These are phyloP conservation scores for Atlantisia rogersi DNA, from an alignment of 2,113 vertebrate genomes.

Conservation along the genomic window DNA sequence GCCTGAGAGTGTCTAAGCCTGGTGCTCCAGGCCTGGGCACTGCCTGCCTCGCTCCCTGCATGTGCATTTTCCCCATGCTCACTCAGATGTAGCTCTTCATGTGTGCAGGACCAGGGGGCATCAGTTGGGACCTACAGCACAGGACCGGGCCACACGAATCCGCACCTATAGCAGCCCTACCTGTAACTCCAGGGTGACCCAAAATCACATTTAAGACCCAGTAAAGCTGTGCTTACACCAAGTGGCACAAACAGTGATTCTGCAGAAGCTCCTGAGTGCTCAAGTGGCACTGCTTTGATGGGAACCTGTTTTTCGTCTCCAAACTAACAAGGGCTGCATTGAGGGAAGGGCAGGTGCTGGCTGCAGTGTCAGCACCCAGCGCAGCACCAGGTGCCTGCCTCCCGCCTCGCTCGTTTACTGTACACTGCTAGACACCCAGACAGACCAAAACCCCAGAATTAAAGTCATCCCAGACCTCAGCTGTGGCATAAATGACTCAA, in stretches of 20 bases:
- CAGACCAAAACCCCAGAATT: background rate
- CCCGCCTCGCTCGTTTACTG: rapidly evolving
- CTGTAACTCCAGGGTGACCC: background rate
- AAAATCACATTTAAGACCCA: background rate
- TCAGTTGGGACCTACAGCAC: background rate
- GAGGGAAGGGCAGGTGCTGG: background rate
- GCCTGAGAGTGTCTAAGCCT: background rate
- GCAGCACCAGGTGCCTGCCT: background rate
- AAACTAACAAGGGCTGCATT: background rate
- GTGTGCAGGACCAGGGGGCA: background rate
- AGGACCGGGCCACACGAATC: rapidly evolving
- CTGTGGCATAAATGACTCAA: background rate
- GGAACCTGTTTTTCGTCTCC: background rate
- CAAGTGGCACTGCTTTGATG: background rate
- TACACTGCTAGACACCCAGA: background rate
- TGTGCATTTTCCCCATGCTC: background rate
- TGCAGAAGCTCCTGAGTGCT: background rate
- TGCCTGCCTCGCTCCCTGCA: background rate
- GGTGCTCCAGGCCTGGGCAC: rapidly evolving
- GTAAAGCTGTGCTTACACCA: background rate
- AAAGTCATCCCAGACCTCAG: background rate
- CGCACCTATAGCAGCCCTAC: background rate
- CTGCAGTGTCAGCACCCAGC: background rate
- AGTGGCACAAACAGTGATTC: rapidly evolving
- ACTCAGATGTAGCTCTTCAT: background rate